Evolutionary conservation across 1,140 invertebrate species (phyloP).

Genomic region (Leptopilina clavipes): DNA sequence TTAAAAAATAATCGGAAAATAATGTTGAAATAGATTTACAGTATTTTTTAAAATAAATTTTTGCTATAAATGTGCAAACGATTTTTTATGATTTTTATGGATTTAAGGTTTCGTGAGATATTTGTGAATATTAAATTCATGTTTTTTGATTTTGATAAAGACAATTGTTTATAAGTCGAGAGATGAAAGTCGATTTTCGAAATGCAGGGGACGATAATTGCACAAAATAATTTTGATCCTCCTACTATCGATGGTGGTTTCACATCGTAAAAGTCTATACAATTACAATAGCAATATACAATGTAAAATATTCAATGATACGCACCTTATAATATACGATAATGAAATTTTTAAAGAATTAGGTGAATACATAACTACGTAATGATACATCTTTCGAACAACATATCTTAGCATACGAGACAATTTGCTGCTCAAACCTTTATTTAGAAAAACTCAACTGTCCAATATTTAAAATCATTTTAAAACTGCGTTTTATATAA

Average conservation of each 20-base stretch:
- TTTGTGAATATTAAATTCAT: not conserved
- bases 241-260: constrained; percentile 52
- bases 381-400: constrained; percentile 70
- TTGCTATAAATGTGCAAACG: too few relatives aligned
- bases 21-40: too few relatives aligned
- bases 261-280: constrained; percentile 50
- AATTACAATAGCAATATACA: constrained; percentile 52
- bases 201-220: constrained; percentile 42
- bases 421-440: constrained; percentile 57
- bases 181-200: not conserved
- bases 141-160: constrained; percentile 25
- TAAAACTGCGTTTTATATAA: not conserved
- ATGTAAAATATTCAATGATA: constrained; percentile 70
- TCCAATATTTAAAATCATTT: not conserved
- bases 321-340: constrained; percentile 63
- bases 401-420: constrained; percentile 73
- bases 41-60: too few relatives aligned
- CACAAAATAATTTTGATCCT: constrained; percentile 50
- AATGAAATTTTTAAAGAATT: constrained; percentile 66
- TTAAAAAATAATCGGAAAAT: too few relatives aligned
- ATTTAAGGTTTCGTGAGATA: too few relatives aligned
- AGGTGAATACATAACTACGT: constrained; percentile 67
- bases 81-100: too few relatives aligned
- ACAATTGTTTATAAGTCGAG: constrained; percentile 38
- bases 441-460: not conserved